phyloP scores from a whole-genome alignment of 2,113 vertebrate genomes.

The Psittacara wagleri region DNA sequence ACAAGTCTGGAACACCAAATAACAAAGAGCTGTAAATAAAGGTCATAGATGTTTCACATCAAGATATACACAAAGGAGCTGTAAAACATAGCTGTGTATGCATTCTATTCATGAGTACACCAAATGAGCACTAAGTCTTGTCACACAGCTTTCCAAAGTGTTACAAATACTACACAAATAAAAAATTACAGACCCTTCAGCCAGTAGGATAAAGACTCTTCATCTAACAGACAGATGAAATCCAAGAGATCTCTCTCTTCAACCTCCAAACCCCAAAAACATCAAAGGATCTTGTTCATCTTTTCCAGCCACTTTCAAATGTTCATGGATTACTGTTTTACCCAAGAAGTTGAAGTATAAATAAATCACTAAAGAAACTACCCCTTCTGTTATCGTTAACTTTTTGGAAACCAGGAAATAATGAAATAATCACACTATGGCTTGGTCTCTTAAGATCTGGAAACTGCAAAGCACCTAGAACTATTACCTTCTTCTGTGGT shows the following conservation, averaged over 20 bases:
- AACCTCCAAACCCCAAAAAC: not conserved
- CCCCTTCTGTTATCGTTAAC: not conserved
- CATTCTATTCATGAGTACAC: not conserved
- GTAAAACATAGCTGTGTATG: not conserved
- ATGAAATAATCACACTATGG: not conserved
- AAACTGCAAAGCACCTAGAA: not conserved
- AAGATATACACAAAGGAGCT: not conserved
- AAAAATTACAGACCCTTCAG: not conserved
- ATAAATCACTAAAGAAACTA: not conserved
- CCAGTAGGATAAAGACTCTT: not conserved
- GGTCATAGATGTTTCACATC: not conserved
- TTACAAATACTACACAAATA: not conserved
- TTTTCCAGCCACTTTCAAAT: not conserved
- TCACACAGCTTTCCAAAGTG: not conserved
- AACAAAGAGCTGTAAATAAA: constrained; percentile 34
- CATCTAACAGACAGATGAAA: not conserved
- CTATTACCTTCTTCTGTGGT: not conserved
- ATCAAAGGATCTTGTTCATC: not conserved
- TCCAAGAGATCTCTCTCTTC: not conserved
- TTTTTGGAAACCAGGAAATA: not conserved
- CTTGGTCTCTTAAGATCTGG: not conserved
- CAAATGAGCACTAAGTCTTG: not conserved
- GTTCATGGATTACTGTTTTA: not conserved
- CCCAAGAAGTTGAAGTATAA: not conserved
- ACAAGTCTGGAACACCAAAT: not conserved